Conservation (phyloP, 1,140 invertebrate species). For the Apis laboriosa region DNA sequence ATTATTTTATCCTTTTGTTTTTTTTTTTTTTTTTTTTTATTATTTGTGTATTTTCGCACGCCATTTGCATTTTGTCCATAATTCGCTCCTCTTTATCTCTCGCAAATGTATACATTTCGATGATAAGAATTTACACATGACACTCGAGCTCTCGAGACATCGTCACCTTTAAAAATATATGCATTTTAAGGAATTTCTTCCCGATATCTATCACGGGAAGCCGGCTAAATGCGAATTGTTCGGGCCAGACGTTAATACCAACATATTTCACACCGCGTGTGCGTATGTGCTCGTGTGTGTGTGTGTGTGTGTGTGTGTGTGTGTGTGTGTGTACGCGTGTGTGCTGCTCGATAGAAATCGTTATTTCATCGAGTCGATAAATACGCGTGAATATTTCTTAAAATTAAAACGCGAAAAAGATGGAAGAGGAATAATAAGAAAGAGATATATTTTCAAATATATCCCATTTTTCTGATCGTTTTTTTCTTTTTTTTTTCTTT, state of each 20-base stretch:
- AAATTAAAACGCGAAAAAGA: neutral
- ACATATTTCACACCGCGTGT: neutral
- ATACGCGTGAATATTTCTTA: neutral
- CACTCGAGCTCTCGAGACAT: neutral
- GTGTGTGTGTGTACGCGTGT: neutral
- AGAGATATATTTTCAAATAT: too few species aligned
- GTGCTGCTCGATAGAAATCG: neutral
- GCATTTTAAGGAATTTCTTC: constrained; percentile 33
- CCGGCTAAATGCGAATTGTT: constrained; percentile 32
- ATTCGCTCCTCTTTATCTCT: too few species aligned
- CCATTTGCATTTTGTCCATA: too few species aligned
- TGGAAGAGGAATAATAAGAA: too few species aligned
- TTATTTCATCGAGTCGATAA: constrained; percentile 14
- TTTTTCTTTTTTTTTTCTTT: too few species aligned
- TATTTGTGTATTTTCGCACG: too few species aligned
- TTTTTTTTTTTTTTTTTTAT: too few species aligned
- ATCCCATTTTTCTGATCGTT: neutral
- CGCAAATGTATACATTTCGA: too few species aligned
- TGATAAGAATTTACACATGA: too few species aligned
- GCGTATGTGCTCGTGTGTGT: neutral
- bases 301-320: neutral
- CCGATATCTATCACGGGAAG: constrained; percentile 23
- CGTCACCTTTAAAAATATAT: constrained; percentile 20
- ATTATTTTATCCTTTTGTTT: too few species aligned
- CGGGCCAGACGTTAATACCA: constrained; percentile 9